phyloP scores from a whole-genome alignment of 2,888 invertebrate genomes.

The Sphaerophoria taeniata region DNA sequence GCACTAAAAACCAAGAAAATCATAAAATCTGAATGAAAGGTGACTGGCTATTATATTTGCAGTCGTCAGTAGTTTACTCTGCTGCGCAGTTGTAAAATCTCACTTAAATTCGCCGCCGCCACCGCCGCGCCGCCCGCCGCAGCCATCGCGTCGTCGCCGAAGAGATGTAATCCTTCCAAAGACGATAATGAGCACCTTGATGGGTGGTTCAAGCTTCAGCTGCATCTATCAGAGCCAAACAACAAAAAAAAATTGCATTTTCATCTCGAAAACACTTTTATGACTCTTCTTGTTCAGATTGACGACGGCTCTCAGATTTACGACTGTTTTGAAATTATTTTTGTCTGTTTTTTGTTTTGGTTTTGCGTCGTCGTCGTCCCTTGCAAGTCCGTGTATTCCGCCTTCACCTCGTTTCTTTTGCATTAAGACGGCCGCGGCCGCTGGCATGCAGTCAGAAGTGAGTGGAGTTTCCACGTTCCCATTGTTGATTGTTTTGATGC shows the following conservation, averaged over 20 bases:
- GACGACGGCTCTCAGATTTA: slow-evolving; percentile 58
- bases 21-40: slow-evolving; percentile 39
- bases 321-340: slow-evolving; percentile 34
- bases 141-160: background rate
- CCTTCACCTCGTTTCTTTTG: background rate
- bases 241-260: slow-evolving; percentile 34
- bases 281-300: slow-evolving; percentile 31
- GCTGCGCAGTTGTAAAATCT: slow-evolving; percentile 5
- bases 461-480: slow-evolving; percentile 22
- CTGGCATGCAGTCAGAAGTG: background rate
- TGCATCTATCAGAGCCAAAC: background rate
- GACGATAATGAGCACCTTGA: slow-evolving; percentile 41
- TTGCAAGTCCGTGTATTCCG: background rate
- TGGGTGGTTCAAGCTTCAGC: slow-evolving; percentile 45
- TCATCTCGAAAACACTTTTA: slow-evolving; percentile 43
- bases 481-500: slow-evolving; percentile 62
- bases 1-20: background rate
- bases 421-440: background rate
- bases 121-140: too few relatives aligned
- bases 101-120: background rate
- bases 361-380: background rate
- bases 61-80: background rate
- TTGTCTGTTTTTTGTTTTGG: background rate
- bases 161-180: slow-evolving; percentile 12
- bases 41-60: background rate